Base-by-base conservation (phyloP, 2,888 invertebrate genomes). In the Nomada fabriciana region DNA sequence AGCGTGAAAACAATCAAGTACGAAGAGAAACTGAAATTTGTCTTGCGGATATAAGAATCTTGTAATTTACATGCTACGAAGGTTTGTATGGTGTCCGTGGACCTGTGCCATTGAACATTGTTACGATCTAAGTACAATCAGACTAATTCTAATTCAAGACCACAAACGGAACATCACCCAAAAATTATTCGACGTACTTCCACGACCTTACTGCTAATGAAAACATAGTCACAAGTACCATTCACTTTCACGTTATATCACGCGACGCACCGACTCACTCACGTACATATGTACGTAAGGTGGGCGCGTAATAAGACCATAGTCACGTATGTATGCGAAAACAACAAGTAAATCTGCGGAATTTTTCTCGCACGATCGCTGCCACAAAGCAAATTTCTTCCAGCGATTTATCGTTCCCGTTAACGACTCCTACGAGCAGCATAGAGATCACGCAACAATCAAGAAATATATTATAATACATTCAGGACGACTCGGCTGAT, bases 191-290 rank as follows among this genome's bases (percentile, higher is more conserved):
- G 2, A 57, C 84, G 82, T 80, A 77, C 82, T 88, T 86, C 82
- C 65, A 25, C 78, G 84, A 67, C 76, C 76, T 88, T 80, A 82
- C 69, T 75, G 81, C 43, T 29, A 61, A 57, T 50, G 25, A 64
- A 18, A 20, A 47, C 69, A 36, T 53, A 68, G 23, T 63, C 75
- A 74, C 75, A 71, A 43, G 50, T 55, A 20, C 80, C 87, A 71
- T 80, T 88, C 83, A 75, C 87, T 86, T 87, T 88, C 82, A 68
- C 80, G 57, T 82, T 63, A 61, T 68, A 57, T 75, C 69, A 60
- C 68, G 47, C 55, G 63, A 47, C 57, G 64, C 64, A 63, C 43
- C 55, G 25, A 61, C 57, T 64, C 76, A 76, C 57, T 13, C 23
- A 20, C 57, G 20, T 25, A 64, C 82, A 79, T 82, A 84, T 82